Base-by-base conservation (phyloP, 2,113 vertebrate genomes). In the Tichodroma muraria region DNA sequence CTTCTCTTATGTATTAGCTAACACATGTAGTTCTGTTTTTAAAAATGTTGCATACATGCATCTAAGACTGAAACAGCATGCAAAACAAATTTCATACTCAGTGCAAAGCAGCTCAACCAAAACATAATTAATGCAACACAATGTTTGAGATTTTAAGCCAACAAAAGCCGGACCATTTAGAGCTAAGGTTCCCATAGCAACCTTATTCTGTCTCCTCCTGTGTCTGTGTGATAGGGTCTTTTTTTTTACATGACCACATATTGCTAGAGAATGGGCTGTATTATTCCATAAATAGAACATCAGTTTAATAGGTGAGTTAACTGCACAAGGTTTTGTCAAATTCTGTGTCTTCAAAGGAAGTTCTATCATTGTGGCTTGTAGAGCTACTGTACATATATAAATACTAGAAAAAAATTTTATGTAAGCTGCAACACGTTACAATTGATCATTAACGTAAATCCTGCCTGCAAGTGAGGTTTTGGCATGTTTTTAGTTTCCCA, bases 121-220 rank as follows among this genome's bases (percentile, higher is more conserved):
- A 94, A 81, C 84, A 77, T 95, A 93, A 96, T 96, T 95, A 97
- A 93, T 93, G 86, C 89, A 96, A 88, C 45, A 69, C 92, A 88
- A 73, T 94, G 65, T 96, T 97, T 91, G 94, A 96, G 90, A 96
- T 96, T 97, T 97, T 90, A 95, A 96, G 93, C 92, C 93, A 92
- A 94, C 81, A 94, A 96, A 96, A 90, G 72, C 91, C 90, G 96
- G 87, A 95, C 71, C 96, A 94, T 95, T 96, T 97, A 93, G 85
- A 95, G 79, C 94, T 95, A 94, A 92, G 80, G 92, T 97, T 97
- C 93, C 93, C 91, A 89, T 95, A 90, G 93, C 90, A 97, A 93
- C 85, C 94, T 96, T 71, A 84, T 82, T 96, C 68, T 86, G 77
- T 96, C 82, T 96, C 95, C 90, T 96, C 91, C 89, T 95, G 93